phyloP scores from a whole-genome alignment of 2,113 vertebrate species.

The Podocnemis expansa region DNA sequence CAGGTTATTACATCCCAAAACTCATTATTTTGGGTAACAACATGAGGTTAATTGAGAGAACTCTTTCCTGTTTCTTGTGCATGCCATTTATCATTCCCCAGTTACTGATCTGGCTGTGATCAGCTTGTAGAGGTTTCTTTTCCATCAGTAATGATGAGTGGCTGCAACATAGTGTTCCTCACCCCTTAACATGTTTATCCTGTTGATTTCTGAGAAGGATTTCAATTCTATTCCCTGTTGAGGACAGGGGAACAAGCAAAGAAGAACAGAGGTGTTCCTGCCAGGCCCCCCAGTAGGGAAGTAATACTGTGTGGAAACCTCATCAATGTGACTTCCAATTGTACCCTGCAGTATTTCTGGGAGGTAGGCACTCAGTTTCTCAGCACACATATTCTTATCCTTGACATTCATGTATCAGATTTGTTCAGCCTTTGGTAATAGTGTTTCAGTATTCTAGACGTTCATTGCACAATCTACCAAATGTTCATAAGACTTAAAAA shows the following conservation, averaged over 20 bases:
- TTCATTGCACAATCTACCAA: background rate
- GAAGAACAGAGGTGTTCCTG: background rate
- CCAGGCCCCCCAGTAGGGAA: background rate
- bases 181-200: background rate
- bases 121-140: background rate
- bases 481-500: background rate
- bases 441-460: background rate
- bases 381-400: background rate
- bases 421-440: background rate
- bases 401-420: background rate
- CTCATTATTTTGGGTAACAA: no score
- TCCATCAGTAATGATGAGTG: background rate
- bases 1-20: no score
- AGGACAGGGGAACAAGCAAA: background rate
- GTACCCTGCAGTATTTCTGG: background rate
- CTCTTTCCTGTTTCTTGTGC: background rate
- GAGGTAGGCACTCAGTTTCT: fast-evolving
- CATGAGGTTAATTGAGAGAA: background rate
- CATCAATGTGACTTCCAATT: background rate
- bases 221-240: background rate
- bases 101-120: background rate
- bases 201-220: background rate
- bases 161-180: background rate
- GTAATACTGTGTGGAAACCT: background rate
- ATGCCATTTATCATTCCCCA: background rate